These are phyloP conservation scores for Blastomussa wellsi DNA, from an alignment of 92 coral and sea anemone species.

Conservation along the genomic window DNA sequence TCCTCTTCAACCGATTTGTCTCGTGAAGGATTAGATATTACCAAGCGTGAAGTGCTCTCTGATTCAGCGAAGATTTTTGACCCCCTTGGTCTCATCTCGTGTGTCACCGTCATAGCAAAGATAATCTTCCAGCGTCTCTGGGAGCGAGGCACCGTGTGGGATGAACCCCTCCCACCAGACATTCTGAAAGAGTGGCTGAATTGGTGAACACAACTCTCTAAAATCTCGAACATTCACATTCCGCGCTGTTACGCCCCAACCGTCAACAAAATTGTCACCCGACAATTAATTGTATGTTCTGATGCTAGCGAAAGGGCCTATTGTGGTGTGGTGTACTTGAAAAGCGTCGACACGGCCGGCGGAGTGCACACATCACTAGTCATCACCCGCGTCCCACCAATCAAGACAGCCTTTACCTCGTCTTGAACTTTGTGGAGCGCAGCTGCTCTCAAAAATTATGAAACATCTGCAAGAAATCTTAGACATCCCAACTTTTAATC, in stretches of 20 bases:
- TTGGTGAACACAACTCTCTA: conserved; percentile 61
- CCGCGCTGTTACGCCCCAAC: conserved; percentile 62
- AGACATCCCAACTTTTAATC: too few relatives aligned
- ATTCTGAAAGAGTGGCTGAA: conserved; percentile 49
- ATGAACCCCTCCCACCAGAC: too few relatives aligned
- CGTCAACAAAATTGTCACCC: conserved; percentile 6
- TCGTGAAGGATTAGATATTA: conserved; percentile 28
- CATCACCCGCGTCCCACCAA: conserved; percentile 59
- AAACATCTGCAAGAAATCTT: too few relatives aligned
- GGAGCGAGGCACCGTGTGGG: too few relatives aligned
- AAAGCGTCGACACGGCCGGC: conserved; percentile 64
- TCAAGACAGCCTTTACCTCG: conserved; percentile 46
- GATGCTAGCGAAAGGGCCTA: conserved; percentile 27
- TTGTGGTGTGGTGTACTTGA: conserved; percentile 55
- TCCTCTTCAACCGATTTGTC: too few relatives aligned
- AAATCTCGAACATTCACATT: conserved; percentile 48
- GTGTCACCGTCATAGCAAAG: conserved; percentile 57
- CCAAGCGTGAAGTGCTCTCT: conserved; percentile 61
- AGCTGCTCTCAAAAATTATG: conserved; percentile 38
- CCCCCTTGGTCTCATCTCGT: conserved; percentile 61
- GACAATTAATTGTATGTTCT: conserved; percentile 57
- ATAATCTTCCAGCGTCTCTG: conserved; percentile 68
- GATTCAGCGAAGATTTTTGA: conserved; percentile 67
- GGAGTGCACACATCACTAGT: conserved; percentile 48
- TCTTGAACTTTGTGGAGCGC: conserved; percentile 50